These are phyloP conservation scores for Phymanthus crucifer DNA, from an alignment of 92 coral and sea anemone genomes.

Conservation along the genomic window DNA sequence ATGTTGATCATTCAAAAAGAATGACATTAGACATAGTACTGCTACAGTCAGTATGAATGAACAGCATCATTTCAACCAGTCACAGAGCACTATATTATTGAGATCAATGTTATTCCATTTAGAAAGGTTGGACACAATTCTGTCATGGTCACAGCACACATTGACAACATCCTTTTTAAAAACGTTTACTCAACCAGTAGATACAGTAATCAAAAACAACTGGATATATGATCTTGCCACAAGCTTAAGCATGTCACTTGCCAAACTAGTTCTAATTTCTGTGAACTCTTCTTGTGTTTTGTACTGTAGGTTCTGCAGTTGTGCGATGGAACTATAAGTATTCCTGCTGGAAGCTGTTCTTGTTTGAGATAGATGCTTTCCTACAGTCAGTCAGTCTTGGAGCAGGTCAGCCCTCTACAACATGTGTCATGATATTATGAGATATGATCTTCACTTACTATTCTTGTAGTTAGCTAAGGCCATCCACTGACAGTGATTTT, in stretches of 20 bases:
- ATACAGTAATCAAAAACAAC: not conserved
- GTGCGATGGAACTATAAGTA: conserved; percentile 82
- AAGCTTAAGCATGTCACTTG: not conserved
- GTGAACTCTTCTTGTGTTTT: not conserved
- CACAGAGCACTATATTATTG: too few relatives aligned
- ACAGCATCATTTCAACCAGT: too few relatives aligned
- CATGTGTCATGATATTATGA: not conserved
- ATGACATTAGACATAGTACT: too few relatives aligned
- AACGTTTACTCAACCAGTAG: not conserved
- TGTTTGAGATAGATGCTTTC: conserved; percentile 85
- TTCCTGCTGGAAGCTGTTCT: conserved; percentile 92
- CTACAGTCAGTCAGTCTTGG: conserved; percentile 79
- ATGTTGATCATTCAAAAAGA: too few relatives aligned
- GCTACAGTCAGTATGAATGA: too few relatives aligned
- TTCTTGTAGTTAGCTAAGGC: too few relatives aligned
- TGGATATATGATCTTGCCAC: not conserved
- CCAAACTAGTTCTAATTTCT: too few relatives aligned
- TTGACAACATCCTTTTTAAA: not conserved
- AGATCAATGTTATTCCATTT: too few relatives aligned
- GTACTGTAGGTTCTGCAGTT: conserved; percentile 68
- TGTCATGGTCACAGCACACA: too few relatives aligned
- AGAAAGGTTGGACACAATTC: too few relatives aligned
- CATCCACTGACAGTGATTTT: too few relatives aligned
- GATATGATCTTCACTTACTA: too few relatives aligned
- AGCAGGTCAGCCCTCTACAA: conserved; percentile 49